Evolutionary conservation across 2,888 invertebrate genomes (phyloP).

Genomic region (Torymus tubicola): DNA sequence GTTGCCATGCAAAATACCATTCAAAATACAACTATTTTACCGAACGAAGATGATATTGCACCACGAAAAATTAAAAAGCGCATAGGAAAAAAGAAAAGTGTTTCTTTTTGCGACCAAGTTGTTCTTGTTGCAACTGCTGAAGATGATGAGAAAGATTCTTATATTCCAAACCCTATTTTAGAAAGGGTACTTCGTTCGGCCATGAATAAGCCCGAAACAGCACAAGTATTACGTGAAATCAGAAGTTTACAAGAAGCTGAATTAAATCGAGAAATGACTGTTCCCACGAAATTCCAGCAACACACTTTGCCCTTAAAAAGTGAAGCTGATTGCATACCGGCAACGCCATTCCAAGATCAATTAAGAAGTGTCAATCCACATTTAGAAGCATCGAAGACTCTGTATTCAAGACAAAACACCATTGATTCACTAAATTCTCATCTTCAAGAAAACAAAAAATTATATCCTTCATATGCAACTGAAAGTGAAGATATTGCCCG

Average conservation of each 20-base stretch:
- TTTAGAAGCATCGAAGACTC: slow-evolving; percentile 63
- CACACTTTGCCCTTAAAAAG: slow-evolving; percentile 75
- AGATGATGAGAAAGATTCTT: slow-evolving; percentile 92
- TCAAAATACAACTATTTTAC: slow-evolving; percentile 73
- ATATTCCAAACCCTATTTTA: slow-evolving; percentile 93
- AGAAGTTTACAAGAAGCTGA: slow-evolving; percentile 77
- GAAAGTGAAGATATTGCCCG: slow-evolving; percentile 67
- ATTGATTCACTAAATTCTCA: slow-evolving; percentile 61
- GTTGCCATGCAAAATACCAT: slow-evolving; percentile 75
- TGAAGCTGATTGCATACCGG: slow-evolving; percentile 72
- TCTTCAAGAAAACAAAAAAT: slow-evolving; percentile 65
- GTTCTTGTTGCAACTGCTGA: slow-evolving; percentile 95
- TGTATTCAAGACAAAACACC: slow-evolving; percentile 66
- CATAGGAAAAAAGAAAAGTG: slow-evolving; percentile 92
- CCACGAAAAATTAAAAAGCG: slow-evolving; percentile 78
- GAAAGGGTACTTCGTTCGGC: slow-evolving; percentile 91
- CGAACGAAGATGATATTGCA: slow-evolving; percentile 73
- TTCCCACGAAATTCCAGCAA: slow-evolving; percentile 74
- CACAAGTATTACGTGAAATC: slow-evolving; percentile 78
- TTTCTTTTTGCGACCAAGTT: slow-evolving; percentile 96
- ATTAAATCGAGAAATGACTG: slow-evolving; percentile 72
- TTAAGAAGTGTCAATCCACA: slow-evolving; percentile 71
- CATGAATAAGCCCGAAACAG: slow-evolving; percentile 84
- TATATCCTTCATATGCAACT: slow-evolving; percentile 51
- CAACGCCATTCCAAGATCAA: slow-evolving; percentile 74